phyloP scores from a whole-genome alignment of 2,888 invertebrate genomes.

The Diaphora mendica region DNA sequence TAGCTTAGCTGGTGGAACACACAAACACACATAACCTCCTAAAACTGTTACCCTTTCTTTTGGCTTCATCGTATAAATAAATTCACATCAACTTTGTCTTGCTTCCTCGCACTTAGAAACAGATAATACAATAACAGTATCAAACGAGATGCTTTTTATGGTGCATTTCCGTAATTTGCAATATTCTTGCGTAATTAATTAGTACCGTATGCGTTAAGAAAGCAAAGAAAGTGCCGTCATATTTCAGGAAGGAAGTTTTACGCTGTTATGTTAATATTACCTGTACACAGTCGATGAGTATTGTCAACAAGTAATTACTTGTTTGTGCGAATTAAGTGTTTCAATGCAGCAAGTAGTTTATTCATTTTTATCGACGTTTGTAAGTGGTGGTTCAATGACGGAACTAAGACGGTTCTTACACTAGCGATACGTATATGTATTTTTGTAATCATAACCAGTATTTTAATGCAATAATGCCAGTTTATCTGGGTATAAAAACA shows the following conservation, averaged over 20 bases:
- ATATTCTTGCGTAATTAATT: constrained; percentile 45
- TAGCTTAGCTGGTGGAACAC: too few species aligned
- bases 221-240: constrained; percentile 54
- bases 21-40: too few species aligned
- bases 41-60: too few species aligned
- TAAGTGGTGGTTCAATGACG: neutral
- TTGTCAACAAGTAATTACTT: constrained; percentile 18
- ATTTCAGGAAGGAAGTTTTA: constrained; percentile 46
- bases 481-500: neutral
- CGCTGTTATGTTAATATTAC: constrained; percentile 32
- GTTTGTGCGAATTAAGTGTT: constrained; percentile 3
- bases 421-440: neutral
- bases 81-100: neutral
- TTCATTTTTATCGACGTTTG: neutral
- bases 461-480: neutral
- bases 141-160: constrained; percentile 42
- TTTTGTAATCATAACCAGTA: neutral
- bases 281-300: constrained; percentile 11
- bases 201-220: constrained; percentile 37
- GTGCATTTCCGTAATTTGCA: constrained; percentile 44
- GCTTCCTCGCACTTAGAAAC: constrained; percentile 16
- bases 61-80: neutral
- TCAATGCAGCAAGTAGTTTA: neutral
- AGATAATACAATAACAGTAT: constrained; percentile 27
- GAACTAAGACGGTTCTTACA: neutral